A percentile compares a stretch with the other conserved stretches of the same genome.
These are phyloP conservation scores for Lagopus muta DNA, from an alignment of 2,113 vertebrate genomes.

Conservation along the genomic window DNA sequence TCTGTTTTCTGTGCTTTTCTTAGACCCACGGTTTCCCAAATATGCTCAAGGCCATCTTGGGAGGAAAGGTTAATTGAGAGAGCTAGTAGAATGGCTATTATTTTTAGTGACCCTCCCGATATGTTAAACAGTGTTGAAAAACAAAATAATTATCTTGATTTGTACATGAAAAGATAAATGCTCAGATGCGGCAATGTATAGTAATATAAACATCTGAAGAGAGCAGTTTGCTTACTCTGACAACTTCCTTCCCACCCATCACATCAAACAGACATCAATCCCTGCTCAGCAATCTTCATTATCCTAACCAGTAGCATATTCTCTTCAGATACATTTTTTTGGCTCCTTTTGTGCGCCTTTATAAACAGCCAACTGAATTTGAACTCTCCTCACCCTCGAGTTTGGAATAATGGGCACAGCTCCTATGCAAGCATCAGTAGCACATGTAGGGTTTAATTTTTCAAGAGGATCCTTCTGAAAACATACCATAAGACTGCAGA, in stretches of 20 bases:
- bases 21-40: neutral
- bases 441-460: neutral
- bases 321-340: neutral
- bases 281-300: neutral
- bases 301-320: neutral
- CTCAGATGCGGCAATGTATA: neutral
- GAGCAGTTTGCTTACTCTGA: neutral
- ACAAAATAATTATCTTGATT: neutral
- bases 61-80: neutral
- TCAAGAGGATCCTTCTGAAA: neutral
- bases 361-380: neutral
- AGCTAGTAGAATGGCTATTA: neutral
- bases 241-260: neutral
- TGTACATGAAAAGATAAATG: fast-evolving
- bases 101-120: neutral
- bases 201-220: neutral
- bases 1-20: neutral
- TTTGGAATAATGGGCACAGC: neutral
- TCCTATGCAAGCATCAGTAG: neutral
- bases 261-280: fast-evolving
- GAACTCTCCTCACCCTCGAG: neutral
- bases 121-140: neutral
- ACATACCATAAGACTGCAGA: neutral
- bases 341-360: neutral
- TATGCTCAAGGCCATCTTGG: neutral